Percentiles rank a stretch among this genome's conserved stretches.
These are phyloP conservation scores for Andrena bicolor DNA, from an alignment of 2,888 invertebrate genomes.

Conservation along the genomic window DNA sequence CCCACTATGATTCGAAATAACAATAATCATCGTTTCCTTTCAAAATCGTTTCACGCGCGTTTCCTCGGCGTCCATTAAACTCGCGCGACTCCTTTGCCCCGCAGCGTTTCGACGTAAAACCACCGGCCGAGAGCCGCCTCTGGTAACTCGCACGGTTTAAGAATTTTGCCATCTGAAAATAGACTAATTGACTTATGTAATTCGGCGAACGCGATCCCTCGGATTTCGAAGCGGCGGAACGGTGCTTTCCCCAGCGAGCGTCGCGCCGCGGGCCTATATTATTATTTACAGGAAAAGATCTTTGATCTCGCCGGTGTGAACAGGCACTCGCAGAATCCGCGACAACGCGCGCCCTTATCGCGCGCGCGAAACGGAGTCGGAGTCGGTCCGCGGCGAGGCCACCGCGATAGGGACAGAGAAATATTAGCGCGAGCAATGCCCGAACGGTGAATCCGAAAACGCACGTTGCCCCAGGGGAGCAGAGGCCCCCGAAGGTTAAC, in stretches of 20 bases:
- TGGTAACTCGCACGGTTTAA: conserved; percentile 43
- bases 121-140: conserved; percentile 8
- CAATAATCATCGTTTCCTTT: background rate
- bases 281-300: conserved; percentile 5
- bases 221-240: conserved; percentile 23
- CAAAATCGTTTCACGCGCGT: background rate
- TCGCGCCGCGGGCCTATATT: background rate
- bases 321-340: background rate
- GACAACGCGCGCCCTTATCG: conserved; percentile 30
- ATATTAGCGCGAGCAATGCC: conserved; percentile 31
- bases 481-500: conserved; percentile 27
- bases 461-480: background rate
- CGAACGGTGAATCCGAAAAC: conserved; percentile 12
- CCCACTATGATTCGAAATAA: background rate
- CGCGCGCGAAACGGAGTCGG: background rate
- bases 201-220: conserved; percentile 42
- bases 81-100: background rate
- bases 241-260: conserved; percentile 6
- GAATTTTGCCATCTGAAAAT: conserved; percentile 63
- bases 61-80: background rate
- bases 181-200: conserved; percentile 65
- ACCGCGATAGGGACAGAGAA: conserved; percentile 8
- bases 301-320: conserved; percentile 18
- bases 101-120: background rate
- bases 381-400: background rate